A percentile compares a stretch with the other conserved stretches of the same genome.
phyloP scores from a whole-genome alignment of 2,888 invertebrate genomes.

The Thumatha senex region DNA sequence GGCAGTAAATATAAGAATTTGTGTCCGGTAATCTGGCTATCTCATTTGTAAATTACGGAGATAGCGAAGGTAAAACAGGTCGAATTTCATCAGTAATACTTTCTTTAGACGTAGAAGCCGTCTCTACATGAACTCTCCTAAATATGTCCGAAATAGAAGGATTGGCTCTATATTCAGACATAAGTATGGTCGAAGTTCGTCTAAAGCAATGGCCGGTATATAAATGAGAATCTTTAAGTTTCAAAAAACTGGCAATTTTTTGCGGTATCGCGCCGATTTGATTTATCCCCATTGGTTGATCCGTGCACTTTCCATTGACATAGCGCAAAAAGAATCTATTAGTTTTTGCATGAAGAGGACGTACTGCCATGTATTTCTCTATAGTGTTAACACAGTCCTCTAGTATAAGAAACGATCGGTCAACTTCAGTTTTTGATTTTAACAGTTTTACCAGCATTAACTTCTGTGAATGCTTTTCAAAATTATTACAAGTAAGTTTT shows the following conservation, averaged over 20 bases:
- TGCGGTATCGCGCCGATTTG: neutral
- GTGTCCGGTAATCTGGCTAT: too few relatives aligned
- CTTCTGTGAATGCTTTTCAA: neutral
- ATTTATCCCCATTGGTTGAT: neutral
- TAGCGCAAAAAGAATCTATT: neutral
- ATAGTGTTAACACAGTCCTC: neutral
- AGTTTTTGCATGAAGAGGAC: neutral
- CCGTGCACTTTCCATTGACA: neutral
- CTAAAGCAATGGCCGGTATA: neutral
- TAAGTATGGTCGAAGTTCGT: slow-evolving; percentile 29
- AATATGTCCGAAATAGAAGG: too few relatives aligned
- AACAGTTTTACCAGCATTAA: neutral
- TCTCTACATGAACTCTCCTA: too few relatives aligned
- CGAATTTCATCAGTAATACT: too few relatives aligned
- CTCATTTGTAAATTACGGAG: too few relatives aligned
- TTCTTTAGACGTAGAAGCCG: too few relatives aligned
- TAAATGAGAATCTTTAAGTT: neutral
- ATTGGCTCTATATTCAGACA: too few relatives aligned
- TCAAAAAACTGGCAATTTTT: neutral
- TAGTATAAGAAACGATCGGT: neutral
- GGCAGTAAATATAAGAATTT: too few relatives aligned
- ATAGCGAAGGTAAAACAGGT: too few relatives aligned
- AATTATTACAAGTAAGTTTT: neutral
- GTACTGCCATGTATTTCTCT: neutral
- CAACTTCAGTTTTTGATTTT: neutral